Conservation (phyloP, 2,113 vertebrate species). For the Anguilla rostrata region DNA sequence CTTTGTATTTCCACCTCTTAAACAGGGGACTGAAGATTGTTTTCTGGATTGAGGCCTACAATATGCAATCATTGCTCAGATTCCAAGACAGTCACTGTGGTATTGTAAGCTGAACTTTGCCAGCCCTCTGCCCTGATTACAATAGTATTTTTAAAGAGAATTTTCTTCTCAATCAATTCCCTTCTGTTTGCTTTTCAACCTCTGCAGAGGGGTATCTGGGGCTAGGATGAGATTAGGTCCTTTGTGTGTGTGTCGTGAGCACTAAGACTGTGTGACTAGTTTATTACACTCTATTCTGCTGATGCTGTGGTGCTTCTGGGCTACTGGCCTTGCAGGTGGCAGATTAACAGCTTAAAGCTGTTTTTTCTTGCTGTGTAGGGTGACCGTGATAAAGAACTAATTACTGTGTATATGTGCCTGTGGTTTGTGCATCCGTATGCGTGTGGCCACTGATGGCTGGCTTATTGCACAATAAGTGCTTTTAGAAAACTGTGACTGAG, state of each 20-base stretch:
- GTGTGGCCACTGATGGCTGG: no score
- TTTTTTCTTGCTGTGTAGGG: neutral
- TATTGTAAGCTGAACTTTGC: neutral
- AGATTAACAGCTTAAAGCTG: neutral
- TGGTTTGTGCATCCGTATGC: no score
- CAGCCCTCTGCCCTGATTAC: neutral
- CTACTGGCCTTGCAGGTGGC: neutral
- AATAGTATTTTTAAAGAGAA: neutral
- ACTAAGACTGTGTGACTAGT: constrained; percentile 3
- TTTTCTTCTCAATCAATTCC: neutral
- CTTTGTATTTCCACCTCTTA: neutral
- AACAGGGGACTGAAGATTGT: neutral
- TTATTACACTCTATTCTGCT: neutral
- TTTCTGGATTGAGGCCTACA: neutral
- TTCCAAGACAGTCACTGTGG: neutral
- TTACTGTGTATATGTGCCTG: no score
- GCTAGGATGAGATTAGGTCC: neutral
- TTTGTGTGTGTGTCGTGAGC: neutral
- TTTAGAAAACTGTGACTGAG: no score
- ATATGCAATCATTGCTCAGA: neutral
- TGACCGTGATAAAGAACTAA: no score
- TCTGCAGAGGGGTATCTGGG: neutral
- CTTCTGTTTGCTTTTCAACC: neutral
- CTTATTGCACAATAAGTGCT: no score
- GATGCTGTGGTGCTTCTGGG: neutral